phyloP scores from a whole-genome alignment of 2,888 invertebrate species.

The Trichopria drosophilae region DNA sequence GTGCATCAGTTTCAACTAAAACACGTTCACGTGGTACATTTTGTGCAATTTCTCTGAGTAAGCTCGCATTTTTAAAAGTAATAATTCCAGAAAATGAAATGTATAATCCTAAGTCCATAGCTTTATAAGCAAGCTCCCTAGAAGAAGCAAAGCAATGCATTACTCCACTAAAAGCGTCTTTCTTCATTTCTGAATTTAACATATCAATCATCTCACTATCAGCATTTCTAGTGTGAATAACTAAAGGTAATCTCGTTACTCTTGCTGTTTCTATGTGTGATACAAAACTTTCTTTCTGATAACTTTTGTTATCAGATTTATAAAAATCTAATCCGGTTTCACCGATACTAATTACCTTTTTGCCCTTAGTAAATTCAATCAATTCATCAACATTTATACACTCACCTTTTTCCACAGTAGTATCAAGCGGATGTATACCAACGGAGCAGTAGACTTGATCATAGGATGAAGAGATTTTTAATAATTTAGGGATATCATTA shows the following conservation, averaged over 20 bases:
- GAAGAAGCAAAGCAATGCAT: slow-evolving; percentile 20
- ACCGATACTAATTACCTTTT: slow-evolving; percentile 21
- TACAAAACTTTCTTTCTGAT: slow-evolving; percentile 21
- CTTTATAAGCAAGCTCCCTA: slow-evolving; percentile 20
- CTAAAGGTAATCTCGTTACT: slow-evolving; percentile 17
- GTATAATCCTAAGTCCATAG: slow-evolving; percentile 17
- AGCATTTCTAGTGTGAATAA: slow-evolving; percentile 19
- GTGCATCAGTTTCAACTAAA: slow-evolving; percentile 20
- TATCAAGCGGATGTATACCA: slow-evolving; percentile 21
- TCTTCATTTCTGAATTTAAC: slow-evolving; percentile 18
- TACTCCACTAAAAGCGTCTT: slow-evolving; percentile 14
- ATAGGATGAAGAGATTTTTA: slow-evolving; percentile 19
- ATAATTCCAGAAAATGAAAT: slow-evolving; percentile 22
- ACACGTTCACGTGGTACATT: slow-evolving; percentile 17
- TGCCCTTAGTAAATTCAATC: slow-evolving; percentile 15
- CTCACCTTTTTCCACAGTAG: slow-evolving; percentile 19
- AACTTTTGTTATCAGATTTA: slow-evolving; percentile 17
- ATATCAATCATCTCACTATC: slow-evolving; percentile 18
- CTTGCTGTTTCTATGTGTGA: slow-evolving; percentile 16
- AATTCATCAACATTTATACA: slow-evolving; percentile 21
- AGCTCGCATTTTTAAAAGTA: slow-evolving; percentile 21
- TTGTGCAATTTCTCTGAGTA: slow-evolving; percentile 21
- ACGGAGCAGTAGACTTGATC: slow-evolving; percentile 20
- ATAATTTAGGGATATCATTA: slow-evolving; percentile 18
- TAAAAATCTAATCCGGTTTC: slow-evolving; percentile 19